Evolutionary conservation across 2,797 vertebrate genomes (phyloP).

Genomic region (Nannoperca obscura): DNA sequence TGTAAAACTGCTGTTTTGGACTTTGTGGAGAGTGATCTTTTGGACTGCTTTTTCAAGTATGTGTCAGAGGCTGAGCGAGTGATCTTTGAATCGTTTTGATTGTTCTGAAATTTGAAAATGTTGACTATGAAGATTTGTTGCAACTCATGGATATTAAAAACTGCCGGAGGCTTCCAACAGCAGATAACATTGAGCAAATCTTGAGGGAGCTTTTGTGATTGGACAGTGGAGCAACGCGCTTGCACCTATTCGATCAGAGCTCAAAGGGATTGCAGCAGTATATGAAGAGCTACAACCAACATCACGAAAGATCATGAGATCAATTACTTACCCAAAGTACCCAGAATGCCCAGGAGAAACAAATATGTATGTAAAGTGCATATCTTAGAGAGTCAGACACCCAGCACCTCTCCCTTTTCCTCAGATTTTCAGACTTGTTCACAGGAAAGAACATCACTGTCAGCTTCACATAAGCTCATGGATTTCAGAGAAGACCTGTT

Average conservation of each 20-base stretch:
- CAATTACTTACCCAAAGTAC: slow-evolving; percentile 9
- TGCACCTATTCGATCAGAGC: slow-evolving; percentile 12
- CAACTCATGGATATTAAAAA: slow-evolving; percentile 50
- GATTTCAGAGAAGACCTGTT: slow-evolving; percentile 37
- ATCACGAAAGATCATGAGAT: slow-evolving; percentile 9
- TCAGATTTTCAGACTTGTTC: slow-evolving; percentile 29
- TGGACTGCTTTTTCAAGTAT: slow-evolving; percentile 52
- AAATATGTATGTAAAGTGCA: slow-evolving; percentile 10
- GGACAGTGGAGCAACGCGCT: slow-evolving; percentile 22
- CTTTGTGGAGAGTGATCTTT: slow-evolving; percentile 27
- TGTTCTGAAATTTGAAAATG: slow-evolving; percentile 54
- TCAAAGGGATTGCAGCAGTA: slow-evolving; percentile 17
- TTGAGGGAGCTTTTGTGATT: slow-evolving; percentile 38
- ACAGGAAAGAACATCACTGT: slow-evolving; percentile 24
- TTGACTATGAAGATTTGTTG: slow-evolving; percentile 45
- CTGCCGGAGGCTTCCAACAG: slow-evolving; percentile 19
- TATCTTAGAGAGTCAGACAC: slow-evolving; percentile 20
- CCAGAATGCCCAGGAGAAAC: slow-evolving; percentile 24
- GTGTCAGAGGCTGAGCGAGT: slow-evolving; percentile 40
- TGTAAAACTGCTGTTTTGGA: slow-evolving; percentile 37
- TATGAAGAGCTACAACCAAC: slow-evolving; percentile 35
- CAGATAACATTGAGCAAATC: slow-evolving; percentile 13
- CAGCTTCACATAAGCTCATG: slow-evolving; percentile 28
- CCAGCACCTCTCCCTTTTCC: slow-evolving; percentile 7
- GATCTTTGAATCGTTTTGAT: slow-evolving; percentile 39